Evolutionary conservation across 2,797 vertebrate genomes (phyloP).

Genomic region (Heliangelus exortis): DNA sequence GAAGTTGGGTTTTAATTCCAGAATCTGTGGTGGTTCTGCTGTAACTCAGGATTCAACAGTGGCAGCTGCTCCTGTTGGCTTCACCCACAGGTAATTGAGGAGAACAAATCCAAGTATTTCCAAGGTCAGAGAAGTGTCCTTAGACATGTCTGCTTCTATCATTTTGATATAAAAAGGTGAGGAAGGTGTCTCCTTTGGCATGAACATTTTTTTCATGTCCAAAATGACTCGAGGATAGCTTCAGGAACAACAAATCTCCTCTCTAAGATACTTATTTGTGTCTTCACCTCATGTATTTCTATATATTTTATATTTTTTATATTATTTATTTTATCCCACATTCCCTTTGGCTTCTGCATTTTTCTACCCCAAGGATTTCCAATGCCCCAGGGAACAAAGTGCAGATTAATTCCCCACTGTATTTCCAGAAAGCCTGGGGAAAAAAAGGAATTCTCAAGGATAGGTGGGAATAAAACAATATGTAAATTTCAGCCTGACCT

Average conservation of each 20-base stretch:
- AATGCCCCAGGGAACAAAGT: background rate
- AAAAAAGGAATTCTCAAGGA: background rate
- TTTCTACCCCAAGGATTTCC: background rate
- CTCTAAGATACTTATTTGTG: background rate
- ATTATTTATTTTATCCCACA: background rate
- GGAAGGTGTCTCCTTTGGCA: background rate
- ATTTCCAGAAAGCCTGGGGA: background rate
- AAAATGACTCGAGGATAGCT: background rate
- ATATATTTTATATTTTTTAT: background rate
- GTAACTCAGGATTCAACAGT: background rate
- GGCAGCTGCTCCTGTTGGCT: accelerated
- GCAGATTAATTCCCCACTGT: background rate
- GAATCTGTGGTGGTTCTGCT: background rate
- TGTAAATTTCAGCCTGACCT: accelerated
- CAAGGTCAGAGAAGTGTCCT: background rate
- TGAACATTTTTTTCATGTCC: background rate
- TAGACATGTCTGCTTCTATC: background rate
- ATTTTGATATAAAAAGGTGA: background rate
- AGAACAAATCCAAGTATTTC: background rate
- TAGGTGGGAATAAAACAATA: background rate
- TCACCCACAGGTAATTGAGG: background rate
- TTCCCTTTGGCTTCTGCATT: background rate
- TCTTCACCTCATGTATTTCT: background rate
- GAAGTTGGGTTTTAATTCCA: background rate
- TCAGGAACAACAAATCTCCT: background rate